Base-by-base conservation (phyloP, 2,888 invertebrate species). In the Melieria omissa region DNA sequence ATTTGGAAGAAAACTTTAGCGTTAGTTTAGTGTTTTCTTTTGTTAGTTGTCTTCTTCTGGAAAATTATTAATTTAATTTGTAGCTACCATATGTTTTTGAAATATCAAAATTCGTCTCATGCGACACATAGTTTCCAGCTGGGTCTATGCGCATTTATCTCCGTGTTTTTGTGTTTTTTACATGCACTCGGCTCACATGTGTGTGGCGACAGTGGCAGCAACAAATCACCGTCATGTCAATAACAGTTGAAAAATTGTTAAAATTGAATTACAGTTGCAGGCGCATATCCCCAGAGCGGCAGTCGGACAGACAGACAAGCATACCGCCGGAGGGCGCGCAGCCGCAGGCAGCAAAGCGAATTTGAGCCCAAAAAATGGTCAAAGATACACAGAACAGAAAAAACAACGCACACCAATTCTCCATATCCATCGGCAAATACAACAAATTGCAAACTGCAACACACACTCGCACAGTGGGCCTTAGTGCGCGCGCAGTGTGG, bases 191-290 rank as follows among this genome's bases (percentile, higher is more conserved):
- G 29, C 29, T 14, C 61, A 44, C 12, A 46, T 55, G 55, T 65
- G 5, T 4, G 8, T 46, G 44, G 29, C 29, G 61, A 62, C 68
- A 68, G 14, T 62, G 68, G 54, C 77, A 76, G 79, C 82, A 79
- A 83, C 83, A 83, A 83, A 83, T 84, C 83, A 82, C 78, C 82
- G 80, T 81, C 84, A 83, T 80, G 84, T 83, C 83, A 84, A 83
- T 83, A 83, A 82, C 83, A 84, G 84, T 83, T 83, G 83, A 83
- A 83, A 83, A 83, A 83, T 84, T 83, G 83, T 83, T 83, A 84
- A 83, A 83, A 83, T 83, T 83, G 74, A 78, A 81, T 77, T 80
- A 80, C 83, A 81, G 80, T 81, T 79, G 80, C 78, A 79, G 76
- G 29, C 8, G 14, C 49, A 46, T 75, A 74, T 70, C 75, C 74